These are phyloP conservation scores for Enteromius thamalakanensis DNA, from an alignment of 2,797 vertebrate species.

Conservation along the genomic window DNA sequence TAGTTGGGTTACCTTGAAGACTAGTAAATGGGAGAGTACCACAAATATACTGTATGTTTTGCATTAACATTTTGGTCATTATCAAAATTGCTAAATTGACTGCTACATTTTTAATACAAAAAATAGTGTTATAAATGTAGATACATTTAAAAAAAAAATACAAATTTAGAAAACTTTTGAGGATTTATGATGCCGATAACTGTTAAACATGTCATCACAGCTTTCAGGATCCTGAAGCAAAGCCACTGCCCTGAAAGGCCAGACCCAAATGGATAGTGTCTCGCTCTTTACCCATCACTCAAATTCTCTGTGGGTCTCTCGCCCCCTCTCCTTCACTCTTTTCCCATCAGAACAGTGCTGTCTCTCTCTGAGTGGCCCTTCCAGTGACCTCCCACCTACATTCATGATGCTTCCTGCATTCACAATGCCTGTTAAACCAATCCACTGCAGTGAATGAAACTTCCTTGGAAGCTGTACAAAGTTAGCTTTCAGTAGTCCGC, in stretches of 20 bases:
- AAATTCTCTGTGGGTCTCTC: conserved; percentile 9
- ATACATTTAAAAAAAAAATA: no score
- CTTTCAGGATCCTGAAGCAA: background rate
- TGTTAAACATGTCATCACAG: background rate
- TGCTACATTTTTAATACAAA: no score
- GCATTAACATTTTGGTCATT: background rate
- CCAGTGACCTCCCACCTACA: conserved; percentile 58
- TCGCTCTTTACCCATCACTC: background rate
- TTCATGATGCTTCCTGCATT: conserved; percentile 67
- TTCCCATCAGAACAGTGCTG: conserved; percentile 28
- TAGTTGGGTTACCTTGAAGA: no score
- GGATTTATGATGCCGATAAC: background rate
- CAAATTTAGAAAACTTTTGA: no score
- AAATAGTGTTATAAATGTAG: no score
- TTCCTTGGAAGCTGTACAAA: conserved; percentile 51
- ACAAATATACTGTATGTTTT: background rate
- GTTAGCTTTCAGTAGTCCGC: conserved; percentile 60
- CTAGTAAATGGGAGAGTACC: no score
- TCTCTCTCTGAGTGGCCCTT: conserved; percentile 33
- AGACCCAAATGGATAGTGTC: background rate
- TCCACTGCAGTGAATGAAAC: conserved; percentile 52
- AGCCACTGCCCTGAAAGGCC: background rate
- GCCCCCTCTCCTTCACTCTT: background rate
- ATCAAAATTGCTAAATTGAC: no score
- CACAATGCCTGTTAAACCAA: conserved; percentile 52